Evolutionary conservation across 64 coral and sea anemone genomes (phyloP).

Genomic region (Cladopsammia gracilis): DNA sequence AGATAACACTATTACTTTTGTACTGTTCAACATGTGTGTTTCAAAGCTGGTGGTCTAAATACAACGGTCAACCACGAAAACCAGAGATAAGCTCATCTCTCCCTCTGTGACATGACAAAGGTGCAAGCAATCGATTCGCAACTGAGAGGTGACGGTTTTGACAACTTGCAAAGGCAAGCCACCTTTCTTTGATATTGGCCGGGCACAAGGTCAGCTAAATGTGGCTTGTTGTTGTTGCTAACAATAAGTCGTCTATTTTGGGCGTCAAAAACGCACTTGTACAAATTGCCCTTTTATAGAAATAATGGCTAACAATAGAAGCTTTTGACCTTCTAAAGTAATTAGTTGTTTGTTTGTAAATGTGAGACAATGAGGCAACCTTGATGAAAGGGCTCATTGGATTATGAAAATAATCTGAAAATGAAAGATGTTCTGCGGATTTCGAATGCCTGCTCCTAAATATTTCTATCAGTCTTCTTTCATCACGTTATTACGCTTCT

Average conservation of each 20-base stretch:
- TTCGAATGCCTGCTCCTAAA: too few relatives aligned
- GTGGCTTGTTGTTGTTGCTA: not conserved
- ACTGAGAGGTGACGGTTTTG: not conserved
- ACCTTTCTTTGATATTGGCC: too few relatives aligned
- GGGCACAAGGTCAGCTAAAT: not conserved
- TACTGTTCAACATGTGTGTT: not conserved
- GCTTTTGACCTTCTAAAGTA: too few relatives aligned
- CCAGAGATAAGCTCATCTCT: not conserved
- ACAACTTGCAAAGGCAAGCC: not conserved
- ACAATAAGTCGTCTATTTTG: not conserved
- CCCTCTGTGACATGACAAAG: not conserved
- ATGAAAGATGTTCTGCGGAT: too few relatives aligned
- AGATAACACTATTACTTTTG: not conserved
- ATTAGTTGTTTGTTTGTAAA: too few relatives aligned
- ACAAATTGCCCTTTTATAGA: not conserved
- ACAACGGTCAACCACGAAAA: not conserved
- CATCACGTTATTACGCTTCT: too few relatives aligned
- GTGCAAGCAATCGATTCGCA: not conserved
- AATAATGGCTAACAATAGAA: not conserved
- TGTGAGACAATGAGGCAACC: too few relatives aligned
- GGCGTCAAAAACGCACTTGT: not conserved
- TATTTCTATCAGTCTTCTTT: too few relatives aligned
- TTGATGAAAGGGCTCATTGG: too few relatives aligned
- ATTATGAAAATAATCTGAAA: too few relatives aligned
- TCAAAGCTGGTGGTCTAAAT: conserved; percentile 20